Conservation (phyloP, 92 coral and sea anemone species). For the Metridium senile region DNA sequence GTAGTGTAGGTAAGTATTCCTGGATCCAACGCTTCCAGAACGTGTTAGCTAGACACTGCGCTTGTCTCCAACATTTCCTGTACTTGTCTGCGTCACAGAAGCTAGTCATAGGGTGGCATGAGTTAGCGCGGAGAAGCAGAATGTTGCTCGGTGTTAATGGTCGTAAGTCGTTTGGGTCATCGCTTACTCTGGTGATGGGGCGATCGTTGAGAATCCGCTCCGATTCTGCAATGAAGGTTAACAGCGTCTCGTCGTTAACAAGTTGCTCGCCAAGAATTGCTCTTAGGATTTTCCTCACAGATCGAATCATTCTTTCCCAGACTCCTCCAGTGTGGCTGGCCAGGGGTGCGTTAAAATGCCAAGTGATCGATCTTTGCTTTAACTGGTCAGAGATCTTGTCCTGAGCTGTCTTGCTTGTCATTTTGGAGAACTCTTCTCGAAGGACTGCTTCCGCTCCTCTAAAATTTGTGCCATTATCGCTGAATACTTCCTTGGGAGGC, state of each 20-base stretch:
- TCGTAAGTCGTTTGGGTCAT: too few relatives aligned
- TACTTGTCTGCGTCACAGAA: neutral
- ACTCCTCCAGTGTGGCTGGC: conserved; percentile 19
- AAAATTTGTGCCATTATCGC: too few relatives aligned
- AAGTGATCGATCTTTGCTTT: neutral
- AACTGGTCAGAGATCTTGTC: too few relatives aligned
- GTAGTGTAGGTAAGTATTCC: conserved; percentile 7
- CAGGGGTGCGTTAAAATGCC: too few relatives aligned
- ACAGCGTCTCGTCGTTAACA: conserved; percentile 13
- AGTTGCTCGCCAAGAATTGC: neutral
- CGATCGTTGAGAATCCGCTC: conserved; percentile 20
- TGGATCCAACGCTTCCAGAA: conserved; percentile 12
- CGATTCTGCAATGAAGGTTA: conserved; percentile 9
- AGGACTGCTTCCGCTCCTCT: too few relatives aligned
- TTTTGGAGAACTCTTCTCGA: too few relatives aligned
- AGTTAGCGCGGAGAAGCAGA: conserved; percentile 3
- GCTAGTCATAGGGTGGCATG: neutral
- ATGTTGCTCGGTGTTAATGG: conserved; percentile 18
- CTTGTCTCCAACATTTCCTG: too few relatives aligned
- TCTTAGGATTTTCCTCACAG: conserved; percentile 15
- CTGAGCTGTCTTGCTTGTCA: too few relatives aligned
- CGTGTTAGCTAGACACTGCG: too few relatives aligned
- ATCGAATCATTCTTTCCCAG: conserved; percentile 18
- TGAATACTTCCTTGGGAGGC: conserved; percentile 36
- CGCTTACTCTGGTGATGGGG: conserved; percentile 2